Evolutionary conservation across 2,113 vertebrate genomes (phyloP).

Genomic region (Eubucco bourcierii): DNA sequence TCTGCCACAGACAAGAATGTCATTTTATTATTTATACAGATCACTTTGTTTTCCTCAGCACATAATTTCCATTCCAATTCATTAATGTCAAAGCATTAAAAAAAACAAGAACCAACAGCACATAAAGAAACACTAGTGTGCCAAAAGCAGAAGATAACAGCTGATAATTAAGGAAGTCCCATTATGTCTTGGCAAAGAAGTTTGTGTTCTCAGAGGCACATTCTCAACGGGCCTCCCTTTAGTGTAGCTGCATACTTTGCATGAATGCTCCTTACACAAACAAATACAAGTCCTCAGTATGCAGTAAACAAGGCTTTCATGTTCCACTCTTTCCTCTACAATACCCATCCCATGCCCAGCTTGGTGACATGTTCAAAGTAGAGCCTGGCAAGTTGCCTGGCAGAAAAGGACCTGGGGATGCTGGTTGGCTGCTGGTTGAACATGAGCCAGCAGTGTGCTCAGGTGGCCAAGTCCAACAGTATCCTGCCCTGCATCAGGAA

Average conservation of each 20-base stretch:
- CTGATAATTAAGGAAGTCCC: slow-evolving; percentile 56
- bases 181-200: slow-evolving; percentile 50
- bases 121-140: slow-evolving; percentile 33
- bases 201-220: slow-evolving; percentile 26
- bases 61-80: slow-evolving; percentile 43
- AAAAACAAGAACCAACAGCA: background rate
- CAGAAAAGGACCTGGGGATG: no score
- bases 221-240: slow-evolving; percentile 49
- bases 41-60: slow-evolving; percentile 44
- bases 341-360: background rate
- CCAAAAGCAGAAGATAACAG: slow-evolving; percentile 51
- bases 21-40: slow-evolving; percentile 40
- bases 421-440: no score
- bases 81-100: slow-evolving; percentile 59
- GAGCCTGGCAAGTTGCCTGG: background rate
- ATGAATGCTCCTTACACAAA: background rate
- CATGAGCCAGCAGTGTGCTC: no score
- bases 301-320: slow-evolving; percentile 11
- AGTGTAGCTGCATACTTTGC: slow-evolving; percentile 32
- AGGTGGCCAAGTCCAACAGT: no score
- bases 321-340: background rate
- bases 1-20: slow-evolving; percentile 7
- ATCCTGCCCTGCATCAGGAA: no score
- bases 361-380: background rate
- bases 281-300: slow-evolving; percentile 22